Evolutionary conservation across 2,888 invertebrate species (phyloP), one percentile per base, ranked within the genome.

Genomic region (Amorpha juglandis): DNA sequence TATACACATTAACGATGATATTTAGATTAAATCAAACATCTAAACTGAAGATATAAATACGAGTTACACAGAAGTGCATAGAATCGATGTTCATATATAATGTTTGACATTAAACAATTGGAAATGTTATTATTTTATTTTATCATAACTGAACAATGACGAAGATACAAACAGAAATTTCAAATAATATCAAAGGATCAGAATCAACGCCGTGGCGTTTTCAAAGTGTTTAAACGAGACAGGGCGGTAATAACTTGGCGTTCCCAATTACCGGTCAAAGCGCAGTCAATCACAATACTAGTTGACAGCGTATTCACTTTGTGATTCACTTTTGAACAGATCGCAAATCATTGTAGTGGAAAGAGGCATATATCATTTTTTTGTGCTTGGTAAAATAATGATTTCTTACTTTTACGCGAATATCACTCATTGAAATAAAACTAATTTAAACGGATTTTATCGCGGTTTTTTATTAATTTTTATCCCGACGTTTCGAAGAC

Each of bases 201-300:
- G n/a, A 55, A 55, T 38, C 7, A 58, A 58, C 19, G 58, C 19
- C 38, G 38, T 33, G 52, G 19, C 16, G n/a, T 58, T 58, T 53
- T 58, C 58, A 58, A 58, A 58, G 58, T 58, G 42, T 77, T 75
- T 77, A 78, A 82, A 78, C 77, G 74, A 77, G 72, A 72, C 76
- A 70, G 68, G 73, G 76, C 70, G 73, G 78, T 78, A 81, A 82
- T 83, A 85, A 82, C 79, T 74, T 74, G 76, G 77, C 75, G 74
- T 84, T 83, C 87, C 87, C 89, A 88, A 88, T 88, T 86, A 88
- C 84, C 74, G 70, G 70, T 74, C 81, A 87, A 85, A 82, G 82
- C 72, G 83, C 83, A 84, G 85, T 89, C 84, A 83, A 88, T 89
- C 88, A 88, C 76, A 69, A 52, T 62, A 69, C 66, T 75, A 77